These are phyloP conservation scores for Urocolius indicus DNA, from an alignment of 2,113 vertebrate species.

Conservation along the genomic window DNA sequence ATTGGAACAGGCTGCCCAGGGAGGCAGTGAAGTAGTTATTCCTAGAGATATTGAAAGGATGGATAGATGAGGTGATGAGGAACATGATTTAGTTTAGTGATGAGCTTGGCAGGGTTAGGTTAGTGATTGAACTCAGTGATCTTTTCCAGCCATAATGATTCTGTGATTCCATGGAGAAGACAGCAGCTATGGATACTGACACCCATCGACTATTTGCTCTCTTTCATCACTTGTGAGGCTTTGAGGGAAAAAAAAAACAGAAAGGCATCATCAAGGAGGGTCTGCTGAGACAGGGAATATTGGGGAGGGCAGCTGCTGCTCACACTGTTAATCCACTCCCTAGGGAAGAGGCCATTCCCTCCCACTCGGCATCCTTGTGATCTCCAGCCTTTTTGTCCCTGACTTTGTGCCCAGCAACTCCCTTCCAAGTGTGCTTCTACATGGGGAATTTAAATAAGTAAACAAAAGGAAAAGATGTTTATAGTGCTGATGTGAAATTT, in stretches of 20 bases:
- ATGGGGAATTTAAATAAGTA: not conserved
- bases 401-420: not conserved
- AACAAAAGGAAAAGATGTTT: not conserved
- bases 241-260: not conserved
- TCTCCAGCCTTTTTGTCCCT: not conserved
- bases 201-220: not conserved
- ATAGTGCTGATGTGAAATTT: not conserved
- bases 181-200: not conserved
- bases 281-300: not conserved
- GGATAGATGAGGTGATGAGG: too few relatives aligned
- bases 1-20: too few relatives aligned
- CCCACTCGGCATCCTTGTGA: accelerated
- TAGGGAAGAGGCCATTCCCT: not conserved
- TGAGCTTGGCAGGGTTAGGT: too few relatives aligned
- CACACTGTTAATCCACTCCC: not conserved
- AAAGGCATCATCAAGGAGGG: not conserved
- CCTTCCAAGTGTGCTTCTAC: not conserved
- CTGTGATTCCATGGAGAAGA: not conserved
- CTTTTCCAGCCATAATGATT: too few relatives aligned
- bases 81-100: too few relatives aligned
- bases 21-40: too few relatives aligned
- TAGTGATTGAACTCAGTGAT: too few relatives aligned
- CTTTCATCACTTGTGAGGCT: not conserved
- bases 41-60: too few relatives aligned
- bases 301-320: not conserved